Base-by-base conservation (phyloP, 2,113 vertebrate genomes). In the Chaetodon trifascialis region DNA sequence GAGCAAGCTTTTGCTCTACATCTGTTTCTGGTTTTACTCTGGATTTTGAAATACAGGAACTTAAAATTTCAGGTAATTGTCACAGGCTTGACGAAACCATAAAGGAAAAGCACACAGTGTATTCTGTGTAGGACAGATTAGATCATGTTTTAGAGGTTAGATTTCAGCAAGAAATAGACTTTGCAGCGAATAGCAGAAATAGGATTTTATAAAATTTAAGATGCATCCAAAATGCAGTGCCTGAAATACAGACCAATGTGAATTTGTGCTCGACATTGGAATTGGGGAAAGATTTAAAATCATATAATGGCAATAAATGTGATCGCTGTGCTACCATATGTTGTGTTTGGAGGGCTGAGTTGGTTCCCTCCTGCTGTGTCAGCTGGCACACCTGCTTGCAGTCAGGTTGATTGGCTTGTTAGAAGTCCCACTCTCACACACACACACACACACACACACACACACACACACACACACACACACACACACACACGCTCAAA, bases 371-470 rank as follows among this genome's bases (percentile, higher is more conserved):
- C 77, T 52, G 63, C 17, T 54, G 52, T 54, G 44, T 51, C 44
- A 36, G n/a, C 59, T 72, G 34, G 58, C 49, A 56, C 71, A 71
- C 60, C 71, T 76, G 56, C 76, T 77, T 56, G 16, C n/a, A 58
- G 51, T 42, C 23, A 42, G 59, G 58, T 54, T 38, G 10, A 47
- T 9, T 36, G 5, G 23, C 55, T 19, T 0, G 15, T 72, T 72
- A 66, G 30, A n/a, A 64, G 0, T 0, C 54, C 34, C 46, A 30
- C 49, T 4, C 0, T 16, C 34, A 66, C 64, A 30, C 64, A 44
- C 17, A 69, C 19, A 40, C 46, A 66, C 8, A 34, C 9, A 34
- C 16, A 25, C 23, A n/a, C n/a, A n/a, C n/a, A n/a, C 34, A 66
- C 64, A 30, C 64, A 44, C 17, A 69, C 19, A 40, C 46, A 66